These are phyloP conservation scores for Uromys caudimaculatus DNA, from an alignment of 2,797 vertebrate genomes.

Conservation along the genomic window DNA sequence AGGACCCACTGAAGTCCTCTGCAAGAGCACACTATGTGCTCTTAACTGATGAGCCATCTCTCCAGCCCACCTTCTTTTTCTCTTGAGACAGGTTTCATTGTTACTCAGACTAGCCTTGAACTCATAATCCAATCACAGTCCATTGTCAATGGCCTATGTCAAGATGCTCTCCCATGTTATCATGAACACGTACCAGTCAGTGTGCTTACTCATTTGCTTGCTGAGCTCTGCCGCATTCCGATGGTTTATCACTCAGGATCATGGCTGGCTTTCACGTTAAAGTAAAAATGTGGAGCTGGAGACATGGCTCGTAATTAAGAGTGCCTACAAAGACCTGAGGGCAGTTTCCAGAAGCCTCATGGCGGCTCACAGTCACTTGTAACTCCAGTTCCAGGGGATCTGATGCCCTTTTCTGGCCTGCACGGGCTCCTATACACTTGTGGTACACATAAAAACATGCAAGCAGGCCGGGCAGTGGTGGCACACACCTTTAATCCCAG, in stretches of 20 bases:
- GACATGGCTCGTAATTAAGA: background rate
- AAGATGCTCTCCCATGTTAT: background rate
- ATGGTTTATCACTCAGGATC: background rate
- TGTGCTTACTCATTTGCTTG: background rate
- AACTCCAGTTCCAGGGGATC: background rate
- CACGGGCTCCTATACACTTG: background rate
- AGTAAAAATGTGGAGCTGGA: background rate
- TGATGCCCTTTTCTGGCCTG: background rate
- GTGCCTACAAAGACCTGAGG: background rate
- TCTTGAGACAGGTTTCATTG: background rate
- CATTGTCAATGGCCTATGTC: background rate
- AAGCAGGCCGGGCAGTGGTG: too few relatives aligned
- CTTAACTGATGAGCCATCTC: background rate
- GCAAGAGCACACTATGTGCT: background rate
- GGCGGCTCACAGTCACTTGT: too few relatives aligned
- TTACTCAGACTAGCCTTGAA: background rate
- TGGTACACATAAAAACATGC: background rate
- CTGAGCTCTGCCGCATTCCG: background rate
- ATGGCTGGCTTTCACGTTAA: background rate
- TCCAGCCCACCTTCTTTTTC: background rate
- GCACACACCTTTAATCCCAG: too few relatives aligned
- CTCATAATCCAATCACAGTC: background rate
- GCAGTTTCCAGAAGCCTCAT: background rate
- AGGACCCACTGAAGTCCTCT: background rate
- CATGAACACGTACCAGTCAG: background rate